Conservation (phyloP, 2,113 vertebrate genomes). For the Neotoma lepida region DNA sequence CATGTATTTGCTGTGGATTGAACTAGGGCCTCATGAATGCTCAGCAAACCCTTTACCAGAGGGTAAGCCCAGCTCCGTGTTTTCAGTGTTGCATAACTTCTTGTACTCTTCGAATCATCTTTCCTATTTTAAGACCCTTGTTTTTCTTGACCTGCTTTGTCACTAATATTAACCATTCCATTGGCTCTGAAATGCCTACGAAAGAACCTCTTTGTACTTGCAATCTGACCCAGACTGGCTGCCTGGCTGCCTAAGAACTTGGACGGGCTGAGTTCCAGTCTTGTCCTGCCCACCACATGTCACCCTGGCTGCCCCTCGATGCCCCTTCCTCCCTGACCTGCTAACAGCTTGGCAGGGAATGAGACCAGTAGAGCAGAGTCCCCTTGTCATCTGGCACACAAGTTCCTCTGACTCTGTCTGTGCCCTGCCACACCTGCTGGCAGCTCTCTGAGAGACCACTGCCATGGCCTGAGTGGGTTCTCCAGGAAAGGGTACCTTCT, state of each 20-base stretch:
- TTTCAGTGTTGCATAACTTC: neutral
- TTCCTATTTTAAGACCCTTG: neutral
- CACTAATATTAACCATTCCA: neutral
- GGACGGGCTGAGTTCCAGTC: neutral
- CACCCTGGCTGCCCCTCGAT: neutral
- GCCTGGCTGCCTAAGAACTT: neutral
- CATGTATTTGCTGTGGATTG: neutral
- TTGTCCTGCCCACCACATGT: neutral
- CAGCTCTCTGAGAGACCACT: neutral
- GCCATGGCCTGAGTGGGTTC: neutral
- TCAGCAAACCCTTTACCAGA: neutral
- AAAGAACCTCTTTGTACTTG: conserved; percentile 35
- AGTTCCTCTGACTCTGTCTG: neutral
- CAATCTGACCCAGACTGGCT: neutral
- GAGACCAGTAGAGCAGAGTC: neutral
- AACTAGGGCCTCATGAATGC: neutral
- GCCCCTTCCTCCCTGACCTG: neutral
- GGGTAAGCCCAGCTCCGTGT: neutral
- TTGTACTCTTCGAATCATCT: neutral
- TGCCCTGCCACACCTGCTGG: neutral
- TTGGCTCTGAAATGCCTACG: neutral
- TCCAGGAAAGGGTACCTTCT: neutral
- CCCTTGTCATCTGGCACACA: neutral
- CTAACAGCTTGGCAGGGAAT: neutral
- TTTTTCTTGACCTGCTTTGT: neutral